Evolutionary conservation across 2,113 vertebrate species (phyloP).

Genomic region (Megaceryle torquata): DNA sequence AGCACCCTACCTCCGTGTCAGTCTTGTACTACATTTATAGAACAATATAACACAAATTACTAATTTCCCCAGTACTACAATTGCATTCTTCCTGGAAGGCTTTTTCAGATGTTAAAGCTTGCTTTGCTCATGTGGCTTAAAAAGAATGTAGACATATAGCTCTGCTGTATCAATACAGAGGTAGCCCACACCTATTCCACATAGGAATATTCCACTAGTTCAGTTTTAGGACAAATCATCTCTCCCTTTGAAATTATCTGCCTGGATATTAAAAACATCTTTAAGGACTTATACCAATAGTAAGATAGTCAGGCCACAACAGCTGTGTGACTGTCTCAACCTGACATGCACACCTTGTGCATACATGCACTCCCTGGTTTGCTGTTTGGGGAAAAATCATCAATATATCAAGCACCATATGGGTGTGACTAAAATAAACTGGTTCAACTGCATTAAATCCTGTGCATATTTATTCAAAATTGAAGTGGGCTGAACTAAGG

Average conservation of each 20-base stretch:
- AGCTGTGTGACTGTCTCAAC: not conserved
- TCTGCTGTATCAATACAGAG: not conserved
- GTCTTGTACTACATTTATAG: not conserved
- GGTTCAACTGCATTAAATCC: not conserved
- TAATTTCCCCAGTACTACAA: not conserved
- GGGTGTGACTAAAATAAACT: not conserved
- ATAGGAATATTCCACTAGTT: not conserved
- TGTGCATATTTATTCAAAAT: not conserved
- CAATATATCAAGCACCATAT: not conserved
- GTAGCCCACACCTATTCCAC: not conserved
- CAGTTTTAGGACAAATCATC: not conserved
- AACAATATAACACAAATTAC: not conserved
- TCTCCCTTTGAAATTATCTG: not conserved
- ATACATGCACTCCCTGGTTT: not conserved
- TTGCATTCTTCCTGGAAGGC: not conserved
- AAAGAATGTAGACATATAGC: not conserved
- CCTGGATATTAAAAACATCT: not conserved
- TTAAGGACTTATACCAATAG: not conserved
- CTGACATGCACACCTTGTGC: fast-evolving
- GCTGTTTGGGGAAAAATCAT: not conserved
- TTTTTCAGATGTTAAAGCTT: not conserved
- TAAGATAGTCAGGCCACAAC: not conserved
- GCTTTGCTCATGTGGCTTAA: not conserved
- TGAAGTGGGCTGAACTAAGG: not conserved
- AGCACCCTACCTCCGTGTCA: not conserved